phyloP scores from a whole-genome alignment of 2,888 invertebrate species.

The Pterostichus madidus region DNA sequence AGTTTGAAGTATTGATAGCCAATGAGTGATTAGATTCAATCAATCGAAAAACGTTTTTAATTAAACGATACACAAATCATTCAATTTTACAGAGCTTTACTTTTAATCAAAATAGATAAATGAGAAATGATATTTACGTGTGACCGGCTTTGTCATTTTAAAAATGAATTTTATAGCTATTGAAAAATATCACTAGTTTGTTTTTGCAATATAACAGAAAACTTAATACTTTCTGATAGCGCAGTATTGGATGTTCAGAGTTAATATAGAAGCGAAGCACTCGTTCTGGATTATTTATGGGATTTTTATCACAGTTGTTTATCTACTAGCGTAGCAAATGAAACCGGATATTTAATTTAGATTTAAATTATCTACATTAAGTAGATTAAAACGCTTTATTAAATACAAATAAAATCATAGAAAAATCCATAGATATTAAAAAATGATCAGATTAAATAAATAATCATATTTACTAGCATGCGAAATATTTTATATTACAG shows the following conservation, averaged over 20 bases:
- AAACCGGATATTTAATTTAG: not conserved
- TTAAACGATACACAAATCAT: slow-evolving; percentile 2
- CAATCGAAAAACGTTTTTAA: slow-evolving; percentile 5
- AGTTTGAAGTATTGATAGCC: not conserved
- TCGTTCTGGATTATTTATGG: not conserved
- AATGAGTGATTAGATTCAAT: not conserved
- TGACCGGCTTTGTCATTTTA: not conserved
- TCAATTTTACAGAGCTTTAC: slow-evolving; percentile 8
- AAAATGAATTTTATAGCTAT: not conserved
- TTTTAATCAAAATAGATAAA: slow-evolving; percentile 4
- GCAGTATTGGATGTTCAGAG: too few relatives aligned
- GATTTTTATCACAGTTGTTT: not conserved
- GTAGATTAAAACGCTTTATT: slow-evolving; percentile 1
- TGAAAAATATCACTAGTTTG: too few relatives aligned
- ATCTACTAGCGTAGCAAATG: not conserved
- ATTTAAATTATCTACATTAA: not conserved
- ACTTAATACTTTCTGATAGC: too few relatives aligned
- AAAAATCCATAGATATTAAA: not conserved
- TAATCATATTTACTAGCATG: too few relatives aligned
- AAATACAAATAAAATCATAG: not conserved
- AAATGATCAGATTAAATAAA: too few relatives aligned
- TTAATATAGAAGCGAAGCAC: not conserved
- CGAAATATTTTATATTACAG: too few relatives aligned
- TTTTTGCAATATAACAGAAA: too few relatives aligned
- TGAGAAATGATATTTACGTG: not conserved